Percentiles rank a stretch among this genome's conserved stretches.
phyloP scores from a whole-genome alignment of 1,140 invertebrate species.

The Solenopsis fugax region DNA sequence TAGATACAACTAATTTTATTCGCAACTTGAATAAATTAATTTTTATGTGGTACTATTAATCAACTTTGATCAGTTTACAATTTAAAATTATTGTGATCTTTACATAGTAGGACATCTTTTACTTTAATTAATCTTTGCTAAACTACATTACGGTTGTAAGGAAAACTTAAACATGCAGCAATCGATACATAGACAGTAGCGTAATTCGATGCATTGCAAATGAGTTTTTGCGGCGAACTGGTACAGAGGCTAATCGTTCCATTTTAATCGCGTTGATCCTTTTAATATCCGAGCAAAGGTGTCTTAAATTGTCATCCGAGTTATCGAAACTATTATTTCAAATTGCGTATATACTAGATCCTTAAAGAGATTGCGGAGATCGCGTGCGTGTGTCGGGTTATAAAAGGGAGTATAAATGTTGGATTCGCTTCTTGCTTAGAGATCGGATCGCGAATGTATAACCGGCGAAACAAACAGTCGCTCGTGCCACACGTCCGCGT shows the following conservation, averaged over 20 bases:
- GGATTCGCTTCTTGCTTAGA: background rate
- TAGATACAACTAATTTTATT: no score
- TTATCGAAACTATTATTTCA: background rate
- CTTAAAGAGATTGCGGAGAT: background rate
- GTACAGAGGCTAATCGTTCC: background rate
- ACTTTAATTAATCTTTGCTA: no score
- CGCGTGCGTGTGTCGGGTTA: no score
- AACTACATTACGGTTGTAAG: no score
- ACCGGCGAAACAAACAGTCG: slow-evolving; percentile 46
- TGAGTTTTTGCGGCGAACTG: background rate
- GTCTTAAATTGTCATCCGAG: background rate
- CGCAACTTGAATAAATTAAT: no score
- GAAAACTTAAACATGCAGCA: no score
- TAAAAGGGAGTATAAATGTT: background rate
- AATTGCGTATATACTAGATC: background rate
- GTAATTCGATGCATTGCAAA: background rate
- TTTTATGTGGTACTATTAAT: no score
- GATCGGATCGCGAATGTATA: slow-evolving; percentile 19
- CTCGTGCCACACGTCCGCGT: slow-evolving; percentile 72
- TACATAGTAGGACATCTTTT: no score
- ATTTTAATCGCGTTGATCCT: background rate
- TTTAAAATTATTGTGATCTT: no score
- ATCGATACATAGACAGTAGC: no score
- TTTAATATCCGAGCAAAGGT: no score
- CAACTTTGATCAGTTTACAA: no score